A percentile compares a stretch with the other conserved stretches of the same genome.
Evolutionary conservation across 2,888 invertebrate genomes (phyloP).

Genomic region (Scelioninae gen. 1): DNA sequence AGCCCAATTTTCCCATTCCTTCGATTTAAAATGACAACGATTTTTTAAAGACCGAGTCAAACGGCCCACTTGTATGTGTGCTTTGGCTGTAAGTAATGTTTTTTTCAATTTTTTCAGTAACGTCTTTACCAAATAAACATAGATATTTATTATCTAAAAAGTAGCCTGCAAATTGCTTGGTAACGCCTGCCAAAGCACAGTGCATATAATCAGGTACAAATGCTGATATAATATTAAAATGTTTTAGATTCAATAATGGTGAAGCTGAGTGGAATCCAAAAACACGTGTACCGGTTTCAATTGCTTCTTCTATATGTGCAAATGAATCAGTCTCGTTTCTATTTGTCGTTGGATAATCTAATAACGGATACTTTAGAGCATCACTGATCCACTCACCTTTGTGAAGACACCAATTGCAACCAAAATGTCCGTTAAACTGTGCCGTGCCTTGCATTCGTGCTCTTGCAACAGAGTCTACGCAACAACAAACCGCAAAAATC

Average conservation of each 20-base stretch:
- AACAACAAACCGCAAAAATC: conserved; percentile 21
- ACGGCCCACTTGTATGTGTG: not conserved
- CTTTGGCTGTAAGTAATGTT: conserved; percentile 7
- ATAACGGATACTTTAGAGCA: conserved; percentile 8
- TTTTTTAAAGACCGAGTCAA: conserved; percentile 19
- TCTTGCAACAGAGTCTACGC: conserved; percentile 12
- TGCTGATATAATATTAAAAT: conserved; percentile 27
- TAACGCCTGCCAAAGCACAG: conserved; percentile 8
- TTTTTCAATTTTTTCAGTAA: not conserved
- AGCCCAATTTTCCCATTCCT: conserved; percentile 33
- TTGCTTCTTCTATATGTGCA: conserved; percentile 8
- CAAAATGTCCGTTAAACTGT: conserved; percentile 26
- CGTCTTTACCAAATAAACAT: not conserved
- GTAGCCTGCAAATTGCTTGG: not conserved
- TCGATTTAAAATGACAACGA: conserved; percentile 11
- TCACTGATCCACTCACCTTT: not conserved
- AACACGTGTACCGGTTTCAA: not conserved
- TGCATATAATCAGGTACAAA: conserved; percentile 34
- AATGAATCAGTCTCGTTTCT: conserved; percentile 20
- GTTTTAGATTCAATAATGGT: conserved; percentile 14
- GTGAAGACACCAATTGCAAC: conserved; percentile 30
- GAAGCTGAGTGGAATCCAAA: conserved; percentile 25
- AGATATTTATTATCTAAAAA: not conserved
- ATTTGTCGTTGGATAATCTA: not conserved
- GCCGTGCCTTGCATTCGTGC: conserved; percentile 21